Conservation (phyloP, 2,888 invertebrate genomes). For the Nomada hirtipes region DNA sequence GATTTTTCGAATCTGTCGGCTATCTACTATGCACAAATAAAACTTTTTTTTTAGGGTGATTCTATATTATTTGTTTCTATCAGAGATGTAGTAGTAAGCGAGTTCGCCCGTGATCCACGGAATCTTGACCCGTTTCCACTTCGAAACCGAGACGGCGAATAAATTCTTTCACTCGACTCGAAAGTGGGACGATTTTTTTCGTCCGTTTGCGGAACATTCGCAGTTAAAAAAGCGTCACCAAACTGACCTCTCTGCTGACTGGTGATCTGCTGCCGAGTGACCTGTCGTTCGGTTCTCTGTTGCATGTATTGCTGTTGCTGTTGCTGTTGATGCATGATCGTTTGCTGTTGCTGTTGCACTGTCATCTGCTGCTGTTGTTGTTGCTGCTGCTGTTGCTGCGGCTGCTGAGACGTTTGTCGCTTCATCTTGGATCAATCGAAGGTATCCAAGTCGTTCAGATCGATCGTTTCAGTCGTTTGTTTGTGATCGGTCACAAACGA, state of each 20-base stretch:
- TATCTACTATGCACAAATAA: no score
- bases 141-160: neutral
- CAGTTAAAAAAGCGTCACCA: slow-evolving; percentile 20
- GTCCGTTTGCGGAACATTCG: neutral
- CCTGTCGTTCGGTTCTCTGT: slow-evolving; percentile 91
- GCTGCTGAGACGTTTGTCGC: slow-evolving; percentile 87
- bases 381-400: slow-evolving; percentile 80
- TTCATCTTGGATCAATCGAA: slow-evolving; percentile 87
- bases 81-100: no score
- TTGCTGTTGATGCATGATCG: slow-evolving; percentile 84
- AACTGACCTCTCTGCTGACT: slow-evolving; percentile 90
- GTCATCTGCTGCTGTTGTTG: slow-evolving; percentile 81
- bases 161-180: neutral
- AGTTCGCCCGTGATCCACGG: neutral
- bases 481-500: slow-evolving; percentile 40
- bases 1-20: no score
- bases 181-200: neutral
- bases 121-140: neutral
- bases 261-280: slow-evolving; percentile 91
- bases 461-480: slow-evolving; percentile 20
- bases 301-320: slow-evolving; percentile 84
- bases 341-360: slow-evolving; percentile 85
- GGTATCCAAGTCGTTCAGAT: slow-evolving; percentile 65
- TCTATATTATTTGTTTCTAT: neutral
- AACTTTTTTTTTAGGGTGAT: no score